Evolutionary conservation across 2,797 vertebrate genomes (phyloP).

Genomic region (Valencia hispanica): DNA sequence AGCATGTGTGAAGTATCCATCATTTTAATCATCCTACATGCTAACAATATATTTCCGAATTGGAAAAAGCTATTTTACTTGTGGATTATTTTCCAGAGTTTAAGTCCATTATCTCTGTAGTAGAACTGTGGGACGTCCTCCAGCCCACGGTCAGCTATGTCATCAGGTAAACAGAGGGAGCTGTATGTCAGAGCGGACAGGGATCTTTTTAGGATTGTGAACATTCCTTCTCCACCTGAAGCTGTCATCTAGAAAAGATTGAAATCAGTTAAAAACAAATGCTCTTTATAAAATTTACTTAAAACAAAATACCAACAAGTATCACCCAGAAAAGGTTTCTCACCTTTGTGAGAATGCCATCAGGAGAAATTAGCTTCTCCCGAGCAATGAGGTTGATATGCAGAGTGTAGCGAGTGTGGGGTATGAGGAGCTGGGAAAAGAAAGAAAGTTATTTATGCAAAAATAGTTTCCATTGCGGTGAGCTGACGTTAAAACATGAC

Average conservation of each 20-base stretch:
- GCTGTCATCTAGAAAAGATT: constrained; percentile 60
- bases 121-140: constrained; percentile 78
- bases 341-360: constrained; percentile 49
- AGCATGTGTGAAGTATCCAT: too few species aligned
- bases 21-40: too few species aligned
- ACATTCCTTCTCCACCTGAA: constrained; percentile 52
- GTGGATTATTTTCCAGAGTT: constrained; percentile 79
- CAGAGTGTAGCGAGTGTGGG: constrained; percentile 72
- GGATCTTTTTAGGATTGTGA: constrained; percentile 35
- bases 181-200: constrained; percentile 63
- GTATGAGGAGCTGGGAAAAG: constrained; percentile 57
- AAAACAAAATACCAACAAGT: background rate
- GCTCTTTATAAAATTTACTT: background rate
- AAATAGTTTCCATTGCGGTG: too few species aligned
- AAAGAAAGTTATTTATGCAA: background rate
- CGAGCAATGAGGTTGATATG: constrained; percentile 69
- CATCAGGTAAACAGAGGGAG: constrained; percentile 68
- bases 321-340: too few species aligned
- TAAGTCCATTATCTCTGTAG: constrained; percentile 83
- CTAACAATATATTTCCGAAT: background rate
- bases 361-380: constrained; percentile 35
- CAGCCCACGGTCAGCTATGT: constrained; percentile 59
- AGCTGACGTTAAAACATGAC: too few species aligned
- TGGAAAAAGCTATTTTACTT: constrained; percentile 57
- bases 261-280: background rate